Conservation (phyloP, 2,888 invertebrate species). For the Meteorus colon region DNA sequence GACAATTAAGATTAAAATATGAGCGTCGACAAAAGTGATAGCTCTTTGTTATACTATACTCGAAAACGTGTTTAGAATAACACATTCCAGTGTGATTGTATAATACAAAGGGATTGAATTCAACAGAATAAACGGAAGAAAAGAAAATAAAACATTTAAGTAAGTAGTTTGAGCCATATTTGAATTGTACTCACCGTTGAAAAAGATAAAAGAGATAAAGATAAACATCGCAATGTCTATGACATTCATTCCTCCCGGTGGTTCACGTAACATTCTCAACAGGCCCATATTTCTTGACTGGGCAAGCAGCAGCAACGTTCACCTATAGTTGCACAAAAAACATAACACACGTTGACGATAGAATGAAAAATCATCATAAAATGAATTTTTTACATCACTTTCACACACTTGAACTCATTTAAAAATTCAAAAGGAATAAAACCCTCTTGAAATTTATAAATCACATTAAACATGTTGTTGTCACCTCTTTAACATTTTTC, state of each 20-base stretch:
- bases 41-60: not conserved
- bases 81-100: not conserved
- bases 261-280: constrained; percentile 67
- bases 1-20: not conserved
- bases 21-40: not conserved
- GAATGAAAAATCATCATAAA: constrained; percentile 22
- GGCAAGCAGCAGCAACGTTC: constrained; percentile 42
- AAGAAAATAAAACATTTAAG: not conserved
- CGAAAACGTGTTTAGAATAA: not conserved
- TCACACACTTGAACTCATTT: not conserved
- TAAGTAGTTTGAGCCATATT: constrained; percentile 12
- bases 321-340: constrained; percentile 51
- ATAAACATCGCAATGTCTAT: constrained; percentile 61
- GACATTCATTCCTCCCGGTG: constrained; percentile 62
- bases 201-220: constrained; percentile 60
- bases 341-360: constrained; percentile 37
- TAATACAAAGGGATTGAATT: not conserved
- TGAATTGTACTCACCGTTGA: constrained; percentile 61
- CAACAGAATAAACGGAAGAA: not conserved
- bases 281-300: constrained; percentile 43
- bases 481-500: not conserved
- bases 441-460: not conserved
- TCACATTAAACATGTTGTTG: not conserved
- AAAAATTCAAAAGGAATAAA: not conserved
- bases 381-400: not conserved